Evolutionary conservation across 2,113 vertebrate genomes (phyloP), one percentile per base, ranked within the genome.

Genomic region (Gadus macrocephalus): DNA sequence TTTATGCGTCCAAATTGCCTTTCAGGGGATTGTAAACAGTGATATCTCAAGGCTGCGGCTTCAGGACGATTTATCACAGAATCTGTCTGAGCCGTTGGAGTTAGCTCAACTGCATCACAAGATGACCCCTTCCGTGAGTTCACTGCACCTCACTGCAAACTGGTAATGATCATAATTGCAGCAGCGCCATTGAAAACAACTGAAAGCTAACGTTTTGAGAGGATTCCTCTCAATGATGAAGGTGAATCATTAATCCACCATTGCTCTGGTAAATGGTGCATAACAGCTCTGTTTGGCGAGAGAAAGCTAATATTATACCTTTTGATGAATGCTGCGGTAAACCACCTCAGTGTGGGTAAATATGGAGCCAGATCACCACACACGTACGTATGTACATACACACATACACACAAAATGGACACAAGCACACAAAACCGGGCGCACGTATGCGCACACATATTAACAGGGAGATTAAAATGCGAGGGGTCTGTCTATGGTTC

Each of bases 11-110:
- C 74, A 71, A 77, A 80, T 80, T 70, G 74, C 71, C 75, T 79
- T 71, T 73, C 67, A 70, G 73, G 73, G 67, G 79, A 82, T 66
- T 73, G 72, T 86, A 87, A 87, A 86, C 83, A 82, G 56, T 76
- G 66, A 79, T 66, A 70, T 79, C 80, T 81, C 74, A 79, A 72
- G 78, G 79, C 73, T 9, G 78, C 20, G 61, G 78, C 68, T 76
- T 7, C 4, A 66, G 67, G 31, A 79, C 69, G 71, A 86, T 87
- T 86, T 68, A 87, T 86, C 84, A 88, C 78, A 16, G 38, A 64
- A 17, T 62, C 76, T 82, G 85, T 83, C 78, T 80, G 60, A 80
- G 71, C 78, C 72, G 83, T 74, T 83, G 81, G 76, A 79, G 76
- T 77, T 76, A 80, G 62, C 77, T 80, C 73, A 82, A 62, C 71